A percentile compares a stretch with the other conserved stretches of the same genome.
phyloP scores from a whole-genome alignment of 2,888 invertebrate genomes.

The Hydraecia micacea region DNA sequence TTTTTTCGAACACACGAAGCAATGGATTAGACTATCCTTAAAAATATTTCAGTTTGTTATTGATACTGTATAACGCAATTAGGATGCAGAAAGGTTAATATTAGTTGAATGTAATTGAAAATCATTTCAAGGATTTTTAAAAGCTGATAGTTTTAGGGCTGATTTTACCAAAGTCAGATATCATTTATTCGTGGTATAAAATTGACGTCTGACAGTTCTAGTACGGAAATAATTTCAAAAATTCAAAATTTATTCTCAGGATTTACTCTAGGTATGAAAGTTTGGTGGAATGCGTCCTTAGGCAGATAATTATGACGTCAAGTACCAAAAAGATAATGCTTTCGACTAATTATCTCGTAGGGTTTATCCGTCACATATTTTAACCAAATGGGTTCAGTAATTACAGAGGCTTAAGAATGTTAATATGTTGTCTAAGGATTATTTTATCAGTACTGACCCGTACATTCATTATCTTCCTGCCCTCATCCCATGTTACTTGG shows the following conservation, averaged over 20 bases:
- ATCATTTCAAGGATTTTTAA: background rate
- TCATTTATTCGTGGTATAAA: no score
- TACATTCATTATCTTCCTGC: no score
- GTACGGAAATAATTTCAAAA: no score
- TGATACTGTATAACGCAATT: background rate
- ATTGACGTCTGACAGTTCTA: no score
- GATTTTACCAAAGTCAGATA: no score
- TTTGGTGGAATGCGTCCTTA: background rate
- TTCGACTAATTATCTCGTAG: background rate
- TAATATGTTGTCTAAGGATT: background rate
- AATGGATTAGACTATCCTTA: background rate
- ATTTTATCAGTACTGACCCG: background rate
- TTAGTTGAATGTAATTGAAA: background rate
- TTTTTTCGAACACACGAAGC: background rate
- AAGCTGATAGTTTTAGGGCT: background rate
- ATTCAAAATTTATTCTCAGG: no score
- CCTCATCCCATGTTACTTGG: no score
- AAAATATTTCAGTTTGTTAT: background rate
- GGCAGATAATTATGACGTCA: background rate
- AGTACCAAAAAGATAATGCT: conserved; percentile 5
- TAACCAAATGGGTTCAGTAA: conserved; percentile 49
- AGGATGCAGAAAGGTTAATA: background rate
- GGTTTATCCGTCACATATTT: conserved; percentile 5
- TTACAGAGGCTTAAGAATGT: conserved; percentile 20
- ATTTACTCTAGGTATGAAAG: no score